A percentile compares a stretch with the other conserved stretches of the same genome.
These are phyloP conservation scores for Sphaerodactylus townsendi DNA, from an alignment of 2,113 vertebrate genomes.

Conservation along the genomic window DNA sequence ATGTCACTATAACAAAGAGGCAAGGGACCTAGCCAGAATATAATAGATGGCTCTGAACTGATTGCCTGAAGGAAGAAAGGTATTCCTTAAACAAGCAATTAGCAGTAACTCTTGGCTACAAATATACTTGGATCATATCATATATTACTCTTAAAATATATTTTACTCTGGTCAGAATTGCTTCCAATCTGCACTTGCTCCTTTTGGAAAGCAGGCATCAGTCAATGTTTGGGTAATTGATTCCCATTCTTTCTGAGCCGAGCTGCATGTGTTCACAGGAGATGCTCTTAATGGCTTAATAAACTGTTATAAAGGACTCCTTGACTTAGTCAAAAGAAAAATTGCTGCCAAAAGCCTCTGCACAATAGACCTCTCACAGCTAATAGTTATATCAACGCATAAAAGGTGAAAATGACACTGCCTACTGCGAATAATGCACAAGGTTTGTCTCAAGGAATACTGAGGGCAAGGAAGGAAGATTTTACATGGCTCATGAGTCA, in stretches of 20 bases:
- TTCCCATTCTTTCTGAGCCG: conserved; percentile 63
- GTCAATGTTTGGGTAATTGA: conserved; percentile 65
- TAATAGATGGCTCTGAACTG: conserved; percentile 27
- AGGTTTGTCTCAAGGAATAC: neutral
- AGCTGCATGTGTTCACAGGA: conserved; percentile 61
- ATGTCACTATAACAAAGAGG: conserved; percentile 39
- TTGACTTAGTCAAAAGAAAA: conserved; percentile 68
- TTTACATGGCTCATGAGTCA: neutral
- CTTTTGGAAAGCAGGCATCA: conserved; percentile 58
- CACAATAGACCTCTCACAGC: conserved; percentile 42
- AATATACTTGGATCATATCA: conserved; percentile 28
- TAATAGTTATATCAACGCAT: conserved; percentile 34
- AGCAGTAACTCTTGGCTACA: conserved; percentile 49
- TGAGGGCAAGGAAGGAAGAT: neutral
- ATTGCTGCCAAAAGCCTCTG: conserved; percentile 57
- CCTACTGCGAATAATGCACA: neutral
- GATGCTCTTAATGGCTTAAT: conserved; percentile 77
- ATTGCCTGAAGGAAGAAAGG: conserved; percentile 20
- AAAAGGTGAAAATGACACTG: conserved; percentile 36
- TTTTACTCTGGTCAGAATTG: conserved; percentile 30
- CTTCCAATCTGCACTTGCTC: conserved; percentile 50
- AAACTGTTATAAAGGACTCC: conserved; percentile 70
- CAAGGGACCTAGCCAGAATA: conserved; percentile 7
- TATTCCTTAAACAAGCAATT: conserved; percentile 61
- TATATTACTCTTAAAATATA: conserved; percentile 30